These are phyloP conservation scores for Athripsodes cinereus DNA, from an alignment of 2,888 invertebrate genomes.

Conservation along the genomic window DNA sequence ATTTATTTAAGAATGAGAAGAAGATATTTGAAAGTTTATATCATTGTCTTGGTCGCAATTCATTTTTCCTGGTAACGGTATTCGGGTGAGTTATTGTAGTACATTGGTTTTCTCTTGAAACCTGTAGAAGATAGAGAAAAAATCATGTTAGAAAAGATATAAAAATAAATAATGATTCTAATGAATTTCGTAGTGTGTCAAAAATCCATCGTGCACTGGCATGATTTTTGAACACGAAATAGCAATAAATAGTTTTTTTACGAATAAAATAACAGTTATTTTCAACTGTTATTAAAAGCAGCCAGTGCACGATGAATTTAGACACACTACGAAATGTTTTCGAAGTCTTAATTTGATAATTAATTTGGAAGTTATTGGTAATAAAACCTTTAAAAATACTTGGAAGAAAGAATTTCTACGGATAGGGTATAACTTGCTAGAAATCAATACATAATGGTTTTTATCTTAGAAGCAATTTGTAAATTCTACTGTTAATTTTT, in stretches of 20 bases:
- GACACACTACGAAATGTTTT: neutral
- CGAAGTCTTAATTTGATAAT: too few species aligned
- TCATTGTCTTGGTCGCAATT: slow-evolving; percentile 35
- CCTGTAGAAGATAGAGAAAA: slow-evolving; percentile 40
- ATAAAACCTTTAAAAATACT: too few species aligned
- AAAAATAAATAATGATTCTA: neutral
- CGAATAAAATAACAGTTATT: neutral
- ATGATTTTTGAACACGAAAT: neutral
- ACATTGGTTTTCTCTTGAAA: slow-evolving; percentile 51
- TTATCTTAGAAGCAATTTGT: too few species aligned
- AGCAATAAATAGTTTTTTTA: neutral
- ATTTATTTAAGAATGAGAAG: too few species aligned
- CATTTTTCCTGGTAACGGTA: slow-evolving; percentile 37
- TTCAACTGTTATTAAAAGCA: neutral
- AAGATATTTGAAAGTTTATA: too few species aligned
- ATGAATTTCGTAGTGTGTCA: slow-evolving; percentile 5
- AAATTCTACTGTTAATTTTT: too few species aligned
- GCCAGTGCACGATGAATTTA: neutral
- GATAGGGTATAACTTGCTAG: too few species aligned
- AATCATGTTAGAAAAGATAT: slow-evolving; percentile 8
- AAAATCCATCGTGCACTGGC: slow-evolving; percentile 11
- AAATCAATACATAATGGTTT: too few species aligned
- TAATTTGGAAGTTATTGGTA: too few species aligned
- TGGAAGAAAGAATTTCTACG: too few species aligned
- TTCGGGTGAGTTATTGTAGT: slow-evolving; percentile 50